A percentile compares a stretch with the other conserved stretches of the same genome.
Evolutionary conservation across 2,113 vertebrate species (phyloP).

Genomic region (Bucco capensis): DNA sequence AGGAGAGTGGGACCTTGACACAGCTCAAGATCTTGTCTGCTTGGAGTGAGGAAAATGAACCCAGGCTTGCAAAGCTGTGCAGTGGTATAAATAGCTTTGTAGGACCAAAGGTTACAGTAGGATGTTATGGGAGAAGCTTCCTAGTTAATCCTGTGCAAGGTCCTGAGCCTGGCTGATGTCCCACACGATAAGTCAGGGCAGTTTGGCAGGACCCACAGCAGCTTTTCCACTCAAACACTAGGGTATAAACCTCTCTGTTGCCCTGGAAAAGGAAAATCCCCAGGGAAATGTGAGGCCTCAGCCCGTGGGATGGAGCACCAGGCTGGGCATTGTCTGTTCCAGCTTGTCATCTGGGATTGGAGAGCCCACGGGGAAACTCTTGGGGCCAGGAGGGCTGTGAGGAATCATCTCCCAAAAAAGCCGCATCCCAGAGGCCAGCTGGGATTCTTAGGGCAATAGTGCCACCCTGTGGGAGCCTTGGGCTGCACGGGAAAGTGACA

Average conservation of each 20-base stretch:
- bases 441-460: neutral
- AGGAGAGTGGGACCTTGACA: too few relatives aligned
- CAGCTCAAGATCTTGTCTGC: neutral
- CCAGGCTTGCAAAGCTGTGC: neutral
- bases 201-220: accelerated
- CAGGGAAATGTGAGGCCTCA: accelerated
- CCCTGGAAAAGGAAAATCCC: neutral
- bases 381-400: neutral
- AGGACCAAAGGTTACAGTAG: neutral
- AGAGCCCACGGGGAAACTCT: accelerated
- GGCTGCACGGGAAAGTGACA: accelerated
- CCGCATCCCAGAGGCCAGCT: neutral
- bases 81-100: neutral
- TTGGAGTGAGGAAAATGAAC: neutral
- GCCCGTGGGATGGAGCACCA: neutral
- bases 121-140: accelerated
- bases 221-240: neutral
- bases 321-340: neutral
- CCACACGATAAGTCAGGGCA: accelerated
- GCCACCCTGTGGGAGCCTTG: neutral
- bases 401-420: accelerated
- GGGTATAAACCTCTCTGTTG: accelerated
- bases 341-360: accelerated
- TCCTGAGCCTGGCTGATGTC: accelerated
- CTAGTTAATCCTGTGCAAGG: accelerated